Evolutionary conservation across 2,797 vertebrate genomes (phyloP), one percentile per base, ranked within the genome.

Genomic region (Mallotus villosus): DNA sequence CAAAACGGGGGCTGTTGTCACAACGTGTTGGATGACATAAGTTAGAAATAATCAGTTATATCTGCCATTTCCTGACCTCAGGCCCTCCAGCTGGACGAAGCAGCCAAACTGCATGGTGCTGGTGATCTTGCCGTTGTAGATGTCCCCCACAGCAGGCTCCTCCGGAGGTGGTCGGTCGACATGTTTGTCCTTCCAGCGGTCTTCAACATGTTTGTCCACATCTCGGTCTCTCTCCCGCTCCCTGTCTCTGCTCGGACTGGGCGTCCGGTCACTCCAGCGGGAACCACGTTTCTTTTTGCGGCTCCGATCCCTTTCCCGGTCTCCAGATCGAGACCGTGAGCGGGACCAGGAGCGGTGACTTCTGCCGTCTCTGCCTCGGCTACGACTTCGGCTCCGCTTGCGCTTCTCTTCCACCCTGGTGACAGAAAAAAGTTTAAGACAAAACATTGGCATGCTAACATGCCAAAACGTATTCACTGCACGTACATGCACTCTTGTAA

Each of bases 71-170:
- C 79, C 92, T 70, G 87, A 99, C 97, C 98, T 94, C 0, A 99
- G 86, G 5, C 98, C 98, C 79, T 99, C 98, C 67, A 99, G 93
- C 82, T 99, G 98, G 71, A 99, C 98, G 61, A 99, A 99, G 86
- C 98, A 99, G 0, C 98, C 98, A 72, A 99, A 99, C 81, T 99
- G 98, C 98, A 99, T 99, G 76, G 99, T 98, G 74, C 97, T 99
- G 19, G 97, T 99, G 73, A 99, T 94, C 85, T 99, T 99, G 84
- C 98, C 98, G 0, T 96, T 98, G 85, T 98, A 99, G 74, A 99
- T 97, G 85, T 99, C 98, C 0, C 97, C 98, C 0, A 99, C 96
- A 29, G 95, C 94, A 0, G 98, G 98, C 70, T 99, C 97, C 79
- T 99, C 98, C 0, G 97, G 95, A 0, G 97, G 97, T 0, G 97